Conservation (phyloP, 2,113 vertebrate genomes). For the Tylochromis polylepis region DNA sequence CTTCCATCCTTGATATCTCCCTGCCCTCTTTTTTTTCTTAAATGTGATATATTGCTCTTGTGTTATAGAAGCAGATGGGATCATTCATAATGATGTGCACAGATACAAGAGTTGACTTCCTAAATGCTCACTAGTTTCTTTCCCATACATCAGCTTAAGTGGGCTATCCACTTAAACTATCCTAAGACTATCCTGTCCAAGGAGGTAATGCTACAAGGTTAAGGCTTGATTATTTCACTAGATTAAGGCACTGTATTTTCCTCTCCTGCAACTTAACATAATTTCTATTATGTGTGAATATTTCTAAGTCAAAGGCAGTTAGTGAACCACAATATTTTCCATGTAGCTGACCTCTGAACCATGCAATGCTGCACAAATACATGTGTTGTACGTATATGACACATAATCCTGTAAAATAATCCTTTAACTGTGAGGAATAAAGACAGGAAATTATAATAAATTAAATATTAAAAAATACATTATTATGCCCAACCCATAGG, state of each 20-base stretch:
- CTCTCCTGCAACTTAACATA: not conserved
- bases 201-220: not conserved
- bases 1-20: not conserved
- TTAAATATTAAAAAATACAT: not conserved
- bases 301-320: not conserved
- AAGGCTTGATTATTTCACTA: not conserved
- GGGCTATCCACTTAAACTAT: not conserved
- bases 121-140: not conserved
- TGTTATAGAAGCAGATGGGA: conserved; percentile 23
- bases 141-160: not conserved
- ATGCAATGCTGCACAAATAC: not conserved
- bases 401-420: not conserved
- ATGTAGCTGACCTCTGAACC: not conserved
- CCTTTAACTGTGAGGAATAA: not conserved
- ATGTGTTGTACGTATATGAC: not conserved
- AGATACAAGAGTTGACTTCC: not conserved
- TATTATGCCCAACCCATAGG: not conserved
- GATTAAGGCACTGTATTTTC: not conserved
- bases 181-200: not conserved
- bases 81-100: conserved; percentile 8
- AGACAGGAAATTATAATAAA: not conserved
- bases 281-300: not conserved
- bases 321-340: not conserved
- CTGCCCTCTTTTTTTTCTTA: not conserved
- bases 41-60: not conserved